Evolutionary conservation across 2,797 vertebrate genomes (phyloP), one percentile per base, ranked within the genome.

Genomic region (Merluccius polli): DNA sequence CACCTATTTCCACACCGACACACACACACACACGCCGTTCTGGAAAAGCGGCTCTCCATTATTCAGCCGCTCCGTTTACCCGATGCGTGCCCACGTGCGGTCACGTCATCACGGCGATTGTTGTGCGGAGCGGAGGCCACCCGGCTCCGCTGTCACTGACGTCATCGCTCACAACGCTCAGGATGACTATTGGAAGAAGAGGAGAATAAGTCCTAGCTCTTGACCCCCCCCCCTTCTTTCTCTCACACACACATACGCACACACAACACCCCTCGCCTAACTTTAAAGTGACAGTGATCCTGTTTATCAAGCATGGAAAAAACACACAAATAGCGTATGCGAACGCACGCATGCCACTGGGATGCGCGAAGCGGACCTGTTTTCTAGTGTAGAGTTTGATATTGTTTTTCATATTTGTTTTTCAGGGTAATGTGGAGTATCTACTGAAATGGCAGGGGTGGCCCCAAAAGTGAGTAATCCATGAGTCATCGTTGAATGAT

Each of bases 401-500:
- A 59, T 30, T 21, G 24, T 75, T 0, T 79, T 21, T 81, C 72
- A 82, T 75, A 24, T 77, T 48, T 79, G 67, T 71, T 31, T 78
- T 79, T 65, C 87, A 98, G 98, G 97, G 98, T 83, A 96, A 97
- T 88, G 97, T 99, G 88, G 98, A 99, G 82, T 99, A 99, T 83
- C 93, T 99, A 76, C 94, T 99, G 89, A 99, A 99, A 89, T 99
- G 98, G 98, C 98, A 98, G 89, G 98, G 98, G 93, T 99, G 98
- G 98, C 92, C 98, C 65, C 95, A 94, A 81, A 98, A 99, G 98
- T 99, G 96, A 98, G 98, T 93, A 89, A 90, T 16, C 79, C 65
- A 84, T 81, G 76, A 89, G 77, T 86, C 85, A 87, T 84, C 83
- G 52, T 65, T 38, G 77, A 13, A 69, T 90, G 86, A 90, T 76